Percentiles rank a stretch among this genome's conserved stretches.
Conservation (phyloP, 2,113 vertebrate genomes). For the Callorhinus ursinus region DNA sequence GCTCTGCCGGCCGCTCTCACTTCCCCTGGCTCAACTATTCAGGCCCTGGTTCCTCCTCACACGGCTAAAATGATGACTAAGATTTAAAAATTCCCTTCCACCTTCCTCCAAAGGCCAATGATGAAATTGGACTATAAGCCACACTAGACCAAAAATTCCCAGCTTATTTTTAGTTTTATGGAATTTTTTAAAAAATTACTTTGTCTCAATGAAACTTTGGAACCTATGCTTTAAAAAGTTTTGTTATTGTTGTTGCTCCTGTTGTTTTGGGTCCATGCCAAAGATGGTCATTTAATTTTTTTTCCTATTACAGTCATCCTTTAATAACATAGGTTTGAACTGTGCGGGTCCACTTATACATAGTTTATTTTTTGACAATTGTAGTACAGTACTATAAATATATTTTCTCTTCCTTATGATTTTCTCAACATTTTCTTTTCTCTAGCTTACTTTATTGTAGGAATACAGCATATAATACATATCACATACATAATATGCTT, state of each 20-base stretch:
- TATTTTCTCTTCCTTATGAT: not conserved
- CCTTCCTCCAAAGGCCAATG: not conserved
- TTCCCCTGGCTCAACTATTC: conserved; percentile 27
- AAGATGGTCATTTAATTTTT: not conserved
- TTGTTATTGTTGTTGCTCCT: not conserved
- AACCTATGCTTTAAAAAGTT: not conserved
- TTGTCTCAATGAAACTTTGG: not conserved
- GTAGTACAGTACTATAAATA: not conserved
- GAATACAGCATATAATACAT: not conserved
- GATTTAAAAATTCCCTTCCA: conserved; percentile 60
- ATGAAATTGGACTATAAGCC: not conserved
- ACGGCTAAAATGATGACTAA: conserved; percentile 54
- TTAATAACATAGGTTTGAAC: not conserved
- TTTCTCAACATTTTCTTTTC: not conserved
- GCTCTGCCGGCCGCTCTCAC: not conserved
- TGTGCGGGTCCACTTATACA: not conserved
- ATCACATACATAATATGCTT: not conserved
- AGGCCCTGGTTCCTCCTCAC: conserved; percentile 56
- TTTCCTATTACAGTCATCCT: not conserved
- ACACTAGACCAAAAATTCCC: conserved; percentile 41
- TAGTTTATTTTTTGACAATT: not conserved
- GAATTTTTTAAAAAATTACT: not conserved
- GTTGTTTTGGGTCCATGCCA: not conserved
- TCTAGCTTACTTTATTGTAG: not conserved
- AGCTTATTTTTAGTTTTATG: conserved; percentile 44